Evolutionary conservation across 2,113 vertebrate species (phyloP).

Genomic region (Nannospalax galili): DNA sequence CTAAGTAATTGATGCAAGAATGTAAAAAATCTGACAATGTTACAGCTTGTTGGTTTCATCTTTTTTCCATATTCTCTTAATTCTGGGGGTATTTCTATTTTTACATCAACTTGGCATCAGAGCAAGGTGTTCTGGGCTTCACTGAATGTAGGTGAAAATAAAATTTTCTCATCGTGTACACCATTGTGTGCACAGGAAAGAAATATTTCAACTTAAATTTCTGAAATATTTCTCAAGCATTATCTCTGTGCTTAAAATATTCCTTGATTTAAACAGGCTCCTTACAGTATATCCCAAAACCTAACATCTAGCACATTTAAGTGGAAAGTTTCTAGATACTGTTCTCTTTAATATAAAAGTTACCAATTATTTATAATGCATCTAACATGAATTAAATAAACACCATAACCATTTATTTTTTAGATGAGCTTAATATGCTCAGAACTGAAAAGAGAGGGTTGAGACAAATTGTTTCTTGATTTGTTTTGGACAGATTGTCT

Average conservation of each 20-base stretch:
- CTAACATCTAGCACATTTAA: background rate
- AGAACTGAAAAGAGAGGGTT: conserved; percentile 44
- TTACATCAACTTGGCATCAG: conserved; percentile 48
- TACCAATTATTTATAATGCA: conserved; percentile 26
- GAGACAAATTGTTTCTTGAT: conserved; percentile 32
- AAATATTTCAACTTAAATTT: conserved; percentile 56
- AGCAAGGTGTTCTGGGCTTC: conserved; percentile 27
- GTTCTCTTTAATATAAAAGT: conserved; percentile 16
- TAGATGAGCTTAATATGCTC: conserved; percentile 42
- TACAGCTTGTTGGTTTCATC: background rate
- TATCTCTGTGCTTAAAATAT: conserved; percentile 48
- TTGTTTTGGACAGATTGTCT: conserved; percentile 44
- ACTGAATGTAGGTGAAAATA: conserved; percentile 43
- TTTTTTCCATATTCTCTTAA: conserved; percentile 48
- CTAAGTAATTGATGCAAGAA: conserved; percentile 41
- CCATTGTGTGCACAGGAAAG: conserved; percentile 36
- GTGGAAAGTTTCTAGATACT: conserved; percentile 1
- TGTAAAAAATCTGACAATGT: background rate
- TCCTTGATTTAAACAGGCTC: conserved; percentile 20
- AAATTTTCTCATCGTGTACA: conserved; percentile 37
- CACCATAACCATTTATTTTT: conserved; percentile 1
- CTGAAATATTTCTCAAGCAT: conserved; percentile 12
- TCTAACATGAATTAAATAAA: conserved; percentile 33
- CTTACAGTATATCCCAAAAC: background rate
- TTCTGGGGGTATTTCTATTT: conserved; percentile 32